Evolutionary conservation across 1,140 invertebrate genomes (phyloP).

Genomic region (Drosophila albomicans): DNA sequence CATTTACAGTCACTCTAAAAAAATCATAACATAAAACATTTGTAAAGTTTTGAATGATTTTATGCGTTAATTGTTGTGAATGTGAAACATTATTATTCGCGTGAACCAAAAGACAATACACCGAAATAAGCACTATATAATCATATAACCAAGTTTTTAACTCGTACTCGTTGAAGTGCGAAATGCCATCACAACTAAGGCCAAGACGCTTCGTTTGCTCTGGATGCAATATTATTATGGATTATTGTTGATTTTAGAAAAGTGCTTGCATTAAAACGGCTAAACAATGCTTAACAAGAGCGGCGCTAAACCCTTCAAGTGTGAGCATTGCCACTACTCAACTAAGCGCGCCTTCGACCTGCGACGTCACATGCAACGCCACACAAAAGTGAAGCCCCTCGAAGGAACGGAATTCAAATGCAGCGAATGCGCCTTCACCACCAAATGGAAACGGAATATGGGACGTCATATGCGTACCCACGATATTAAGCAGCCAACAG

Average conservation of each 20-base stretch:
- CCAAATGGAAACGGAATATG: slow-evolving; percentile 40
- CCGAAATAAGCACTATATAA: not conserved
- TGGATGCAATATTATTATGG: slow-evolving; percentile 5
- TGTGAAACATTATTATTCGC: not conserved
- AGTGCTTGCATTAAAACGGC: not conserved
- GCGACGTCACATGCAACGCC: slow-evolving; percentile 38
- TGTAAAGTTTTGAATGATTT: not conserved
- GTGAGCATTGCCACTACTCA: slow-evolving; percentile 31
- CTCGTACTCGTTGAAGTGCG: not conserved
- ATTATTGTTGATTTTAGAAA: slow-evolving; percentile 23
- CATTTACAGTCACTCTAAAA: not conserved
- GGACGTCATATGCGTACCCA: slow-evolving; percentile 33
- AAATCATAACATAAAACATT: not conserved
- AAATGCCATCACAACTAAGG: slow-evolving; percentile 2
- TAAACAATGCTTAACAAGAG: slow-evolving; percentile 19
- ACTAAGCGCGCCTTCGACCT: slow-evolving; percentile 38
- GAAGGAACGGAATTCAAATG: slow-evolving; percentile 13
- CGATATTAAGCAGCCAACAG: not conserved
- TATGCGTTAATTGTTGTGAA: not conserved
- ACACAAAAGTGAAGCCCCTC: slow-evolving; percentile 9
- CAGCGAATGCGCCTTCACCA: slow-evolving; percentile 22
- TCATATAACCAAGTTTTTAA: not conserved
- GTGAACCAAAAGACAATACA: not conserved
- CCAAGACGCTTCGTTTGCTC: not conserved
- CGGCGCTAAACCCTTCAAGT: slow-evolving; percentile 16